Evolutionary conservation across 2,797 vertebrate genomes (phyloP).

Genomic region (Serranus cabrilla): DNA sequence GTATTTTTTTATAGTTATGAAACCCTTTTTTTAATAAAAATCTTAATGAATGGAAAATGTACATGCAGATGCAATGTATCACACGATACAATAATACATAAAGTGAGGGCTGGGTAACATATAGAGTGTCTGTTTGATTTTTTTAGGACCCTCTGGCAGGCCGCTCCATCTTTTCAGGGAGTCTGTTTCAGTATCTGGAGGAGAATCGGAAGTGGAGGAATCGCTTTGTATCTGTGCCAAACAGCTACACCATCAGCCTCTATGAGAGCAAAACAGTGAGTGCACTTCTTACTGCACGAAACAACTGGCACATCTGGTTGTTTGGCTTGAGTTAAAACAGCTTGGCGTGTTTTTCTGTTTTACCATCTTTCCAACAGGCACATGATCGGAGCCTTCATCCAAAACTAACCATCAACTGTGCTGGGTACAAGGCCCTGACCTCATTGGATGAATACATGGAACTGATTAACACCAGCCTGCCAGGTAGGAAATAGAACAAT

Average conservation of each 20-base stretch:
- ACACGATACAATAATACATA: neutral
- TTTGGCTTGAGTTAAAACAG: neutral
- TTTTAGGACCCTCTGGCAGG: conserved; percentile 90
- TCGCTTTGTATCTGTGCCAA: conserved; percentile 91
- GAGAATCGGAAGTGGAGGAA: conserved; percentile 97
- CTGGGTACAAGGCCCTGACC: conserved; percentile 93
- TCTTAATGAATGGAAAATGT: neutral
- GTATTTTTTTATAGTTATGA: too few relatives aligned
- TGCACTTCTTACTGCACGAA: accelerated
- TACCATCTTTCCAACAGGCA: conserved; percentile 79
- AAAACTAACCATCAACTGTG: conserved; percentile 90
- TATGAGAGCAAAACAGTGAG: conserved; percentile 93
- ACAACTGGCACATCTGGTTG: accelerated
- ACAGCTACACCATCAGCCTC: conserved; percentile 90
- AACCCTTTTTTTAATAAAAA: too few relatives aligned
- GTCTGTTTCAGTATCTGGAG: conserved; percentile 94
- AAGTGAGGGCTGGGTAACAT: too few relatives aligned
- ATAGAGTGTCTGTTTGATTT: too few relatives aligned
- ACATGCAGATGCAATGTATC: neutral
- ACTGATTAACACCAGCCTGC: conserved; percentile 89
- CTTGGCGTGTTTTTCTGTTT: neutral
- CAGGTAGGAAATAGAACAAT: conserved; percentile 82
- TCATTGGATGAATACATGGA: conserved; percentile 94
- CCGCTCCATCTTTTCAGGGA: conserved; percentile 93
- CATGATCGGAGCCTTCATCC: conserved; percentile 89